phyloP scores from a whole-genome alignment of 2,797 vertebrate species.

The Trematomus bernacchii region DNA sequence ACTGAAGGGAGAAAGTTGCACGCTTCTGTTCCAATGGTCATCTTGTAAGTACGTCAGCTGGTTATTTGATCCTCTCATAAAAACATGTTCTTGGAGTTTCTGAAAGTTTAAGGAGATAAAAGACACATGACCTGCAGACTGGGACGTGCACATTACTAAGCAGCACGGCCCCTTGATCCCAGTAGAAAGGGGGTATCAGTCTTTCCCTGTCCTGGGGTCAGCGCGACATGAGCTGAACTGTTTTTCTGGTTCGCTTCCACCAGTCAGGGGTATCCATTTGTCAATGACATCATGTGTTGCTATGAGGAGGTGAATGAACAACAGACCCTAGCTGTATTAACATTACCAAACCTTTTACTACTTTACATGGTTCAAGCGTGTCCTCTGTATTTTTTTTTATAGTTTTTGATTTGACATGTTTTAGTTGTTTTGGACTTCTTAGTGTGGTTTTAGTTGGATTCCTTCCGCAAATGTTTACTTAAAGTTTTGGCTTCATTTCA shows the following conservation, averaged over 20 bases:
- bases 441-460: slow-evolving; percentile 9
- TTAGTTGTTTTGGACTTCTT: neutral
- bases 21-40: slow-evolving; percentile 8
- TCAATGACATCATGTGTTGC: slow-evolving; percentile 53
- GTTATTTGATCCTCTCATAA: slow-evolving; percentile 22
- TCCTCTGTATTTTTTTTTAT: slow-evolving; percentile 1
- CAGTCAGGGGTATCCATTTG: slow-evolving; percentile 31
- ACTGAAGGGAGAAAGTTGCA: slow-evolving; percentile 10
- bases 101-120: slow-evolving; percentile 13
- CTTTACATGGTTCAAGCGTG: slow-evolving; percentile 35
- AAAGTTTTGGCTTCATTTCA: slow-evolving; percentile 2
- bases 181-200: slow-evolving; percentile 1
- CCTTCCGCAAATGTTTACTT: slow-evolving; percentile 36
- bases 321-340: slow-evolving; percentile 22
- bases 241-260: slow-evolving; percentile 21
- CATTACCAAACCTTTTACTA: slow-evolving; percentile 37
- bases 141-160: slow-evolving; percentile 11
- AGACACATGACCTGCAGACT: slow-evolving; percentile 3
- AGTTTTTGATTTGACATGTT: slow-evolving; percentile 17
- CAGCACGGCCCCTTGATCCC: neutral
- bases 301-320: slow-evolving; percentile 48
- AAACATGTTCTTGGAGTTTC: slow-evolving; percentile 17
- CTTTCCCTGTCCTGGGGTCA: slow-evolving; percentile 33
- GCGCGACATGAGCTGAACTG: slow-evolving; percentile 23
- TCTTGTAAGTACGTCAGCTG: slow-evolving; percentile 53